Base-by-base conservation (phyloP, 2,888 invertebrate genomes). In the Encarsia formosa region DNA sequence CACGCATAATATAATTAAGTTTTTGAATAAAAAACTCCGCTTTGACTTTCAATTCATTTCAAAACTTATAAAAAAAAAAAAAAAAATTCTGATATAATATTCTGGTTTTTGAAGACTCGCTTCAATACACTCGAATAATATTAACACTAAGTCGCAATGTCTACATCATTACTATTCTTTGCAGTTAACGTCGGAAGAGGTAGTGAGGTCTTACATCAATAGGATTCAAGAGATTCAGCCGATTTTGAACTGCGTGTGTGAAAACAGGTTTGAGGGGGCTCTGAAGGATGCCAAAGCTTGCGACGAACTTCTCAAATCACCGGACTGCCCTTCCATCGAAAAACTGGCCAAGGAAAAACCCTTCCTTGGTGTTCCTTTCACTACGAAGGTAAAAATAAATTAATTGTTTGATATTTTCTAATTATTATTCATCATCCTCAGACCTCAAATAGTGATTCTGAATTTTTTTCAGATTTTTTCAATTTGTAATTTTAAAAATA, bases 141-240 rank as follows among this genome's bases (percentile, higher is more conserved):
- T n/a, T n/a, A n/a, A n/a, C n/a, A n/a, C n/a, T n/a, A n/a, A n/a
- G n/a, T n/a, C n/a, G n/a, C n/a, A n/a, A n/a, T n/a, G n/a, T n/a
- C n/a, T n/a, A n/a, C n/a, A n/a, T n/a, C n/a, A n/a, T n/a, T 32
- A 4, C 15, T 13, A n/a, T 13, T 32, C 5, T 4, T 73, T 76
- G 49, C 74, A 90, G 90, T 73, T 88, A 31, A 82, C 83, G 20
- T 87, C 88, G 61, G 81, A 83, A 38, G 82, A 85, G 70, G 85
- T 90, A 3, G 66, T 91, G 43, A 80, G 86, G 63, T 81, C 88
- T 0, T 94, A 86, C 69, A 91, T 94, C 49, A 79, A 81, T n/a
- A 80, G 94, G 56, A 88, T 88, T 61, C 81, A 82, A 68, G 85
- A 88, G 68, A 83, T 93, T 15, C 91, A 95, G 75, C 85, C 87